Evolutionary conservation across 1,140 invertebrate genomes (phyloP).

Genomic region (Scaptomyza graminum): DNA sequence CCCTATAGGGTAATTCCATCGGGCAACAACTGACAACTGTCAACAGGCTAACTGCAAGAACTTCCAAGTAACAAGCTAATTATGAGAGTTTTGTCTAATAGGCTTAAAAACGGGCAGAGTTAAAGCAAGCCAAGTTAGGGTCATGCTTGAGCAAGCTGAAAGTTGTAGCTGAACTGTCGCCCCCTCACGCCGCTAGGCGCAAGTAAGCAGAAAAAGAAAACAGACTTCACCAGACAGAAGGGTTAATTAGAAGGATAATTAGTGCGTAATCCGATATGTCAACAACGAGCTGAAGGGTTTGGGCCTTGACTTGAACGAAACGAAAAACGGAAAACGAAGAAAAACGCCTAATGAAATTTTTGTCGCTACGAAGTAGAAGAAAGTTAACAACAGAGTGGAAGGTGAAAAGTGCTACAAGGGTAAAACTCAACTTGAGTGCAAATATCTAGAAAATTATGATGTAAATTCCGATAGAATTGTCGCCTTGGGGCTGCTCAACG

Average conservation of each 20-base stretch:
- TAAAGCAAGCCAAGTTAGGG: conserved; percentile 49
- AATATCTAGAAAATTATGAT: conserved; percentile 71
- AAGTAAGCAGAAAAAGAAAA: conserved; percentile 50
- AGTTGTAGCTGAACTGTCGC: conserved; percentile 13
- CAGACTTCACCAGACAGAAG: conserved; percentile 62
- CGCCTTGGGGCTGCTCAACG: conserved; percentile 5
- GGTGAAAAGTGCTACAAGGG: background rate
- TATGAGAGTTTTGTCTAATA: conserved; percentile 77
- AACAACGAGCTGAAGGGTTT: conserved; percentile 40
- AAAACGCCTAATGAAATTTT: conserved; percentile 62
- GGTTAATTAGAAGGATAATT: conserved; percentile 82
- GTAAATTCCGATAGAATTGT: conserved; percentile 34
- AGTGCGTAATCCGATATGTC: conserved; percentile 82
- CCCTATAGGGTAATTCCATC: no score
- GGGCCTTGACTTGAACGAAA: background rate
- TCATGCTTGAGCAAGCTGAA: conserved; percentile 60
- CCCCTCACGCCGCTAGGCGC: background rate
- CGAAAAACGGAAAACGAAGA: background rate
- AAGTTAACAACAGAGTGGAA: conserved; percentile 48
- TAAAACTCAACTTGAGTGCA: conserved; percentile 30
- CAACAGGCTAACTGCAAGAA: background rate
- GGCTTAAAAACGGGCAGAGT: conserved; percentile 70
- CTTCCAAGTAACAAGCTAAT: conserved; percentile 68
- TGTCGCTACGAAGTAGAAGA: conserved; percentile 53
- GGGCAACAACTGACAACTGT: conserved; percentile 33